Evolutionary conservation across 2,113 vertebrate genomes (phyloP).

Genomic region (Neofelis nebulosa): DNA sequence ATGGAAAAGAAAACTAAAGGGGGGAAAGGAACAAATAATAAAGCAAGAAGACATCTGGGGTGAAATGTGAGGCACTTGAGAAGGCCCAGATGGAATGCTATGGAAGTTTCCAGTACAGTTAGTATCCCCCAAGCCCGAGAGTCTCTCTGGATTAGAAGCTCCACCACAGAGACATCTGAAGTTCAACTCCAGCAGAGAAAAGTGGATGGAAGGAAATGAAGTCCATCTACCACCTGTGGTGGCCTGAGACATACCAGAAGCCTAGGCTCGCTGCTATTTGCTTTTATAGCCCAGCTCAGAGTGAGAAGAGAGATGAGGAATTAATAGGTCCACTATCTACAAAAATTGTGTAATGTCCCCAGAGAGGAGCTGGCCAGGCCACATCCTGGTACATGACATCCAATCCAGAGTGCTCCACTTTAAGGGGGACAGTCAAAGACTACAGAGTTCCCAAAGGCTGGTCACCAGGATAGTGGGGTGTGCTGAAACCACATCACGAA

Average conservation of each 20-base stretch:
- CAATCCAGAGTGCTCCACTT: background rate
- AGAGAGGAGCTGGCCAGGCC: background rate
- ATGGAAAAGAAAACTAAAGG: background rate
- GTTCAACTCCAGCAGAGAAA: background rate
- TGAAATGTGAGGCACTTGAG: background rate
- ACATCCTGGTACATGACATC: background rate
- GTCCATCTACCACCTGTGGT: background rate
- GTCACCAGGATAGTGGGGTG: background rate
- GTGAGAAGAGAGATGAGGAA: background rate
- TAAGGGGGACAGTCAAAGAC: background rate
- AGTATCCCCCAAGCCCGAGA: background rate
- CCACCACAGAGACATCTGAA: background rate
- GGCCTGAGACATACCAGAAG: background rate
- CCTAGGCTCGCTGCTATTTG: rapidly evolving
- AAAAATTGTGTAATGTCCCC: background rate
- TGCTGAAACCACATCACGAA: background rate
- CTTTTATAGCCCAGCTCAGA: background rate
- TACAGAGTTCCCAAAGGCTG: background rate
- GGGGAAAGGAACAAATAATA: background rate
- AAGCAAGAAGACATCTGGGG: background rate
- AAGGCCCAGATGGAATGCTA: background rate
- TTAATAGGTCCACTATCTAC: background rate
- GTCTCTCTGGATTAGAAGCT: background rate
- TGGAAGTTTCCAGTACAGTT: background rate
- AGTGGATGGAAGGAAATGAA: background rate